A percentile compares a stretch with the other conserved stretches of the same genome.
Conservation (phyloP, 2,113 vertebrate genomes). For the Cynoglossus semilaevis region DNA sequence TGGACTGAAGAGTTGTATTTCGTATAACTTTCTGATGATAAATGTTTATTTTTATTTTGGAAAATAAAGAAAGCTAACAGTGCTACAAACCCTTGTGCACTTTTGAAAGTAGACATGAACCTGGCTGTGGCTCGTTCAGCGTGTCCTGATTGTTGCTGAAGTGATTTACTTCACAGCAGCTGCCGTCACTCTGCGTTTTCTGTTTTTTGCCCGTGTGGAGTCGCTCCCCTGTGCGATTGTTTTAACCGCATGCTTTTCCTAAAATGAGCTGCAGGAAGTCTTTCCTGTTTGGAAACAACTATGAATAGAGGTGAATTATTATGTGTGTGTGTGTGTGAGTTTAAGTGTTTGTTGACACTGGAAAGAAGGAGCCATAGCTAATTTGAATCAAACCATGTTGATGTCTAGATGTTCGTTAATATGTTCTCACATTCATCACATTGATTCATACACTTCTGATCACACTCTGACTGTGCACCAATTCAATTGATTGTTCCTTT, state of each 20-base stretch:
- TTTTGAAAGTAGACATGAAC: not conserved
- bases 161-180: conserved; percentile 13
- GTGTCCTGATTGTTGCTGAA: conserved; percentile 6
- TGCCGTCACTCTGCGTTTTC: not conserved
- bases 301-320: conserved; percentile 64
- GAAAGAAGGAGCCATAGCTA: not conserved
- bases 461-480: not conserved
- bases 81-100: not conserved
- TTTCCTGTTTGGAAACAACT: conserved; percentile 77
- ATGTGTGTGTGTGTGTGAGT: conserved; percentile 4
- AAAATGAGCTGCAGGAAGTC: conserved; percentile 73
- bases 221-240: conserved; percentile 56
- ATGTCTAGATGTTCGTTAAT: not conserved
- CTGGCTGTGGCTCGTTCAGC: not conserved
- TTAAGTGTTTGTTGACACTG: conserved; percentile 10
- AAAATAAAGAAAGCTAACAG: no score
- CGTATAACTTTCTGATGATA: no score
- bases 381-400: not conserved
- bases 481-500: conserved; percentile 43
- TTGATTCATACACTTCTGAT: no score
- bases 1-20: no score
- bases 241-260: conserved; percentile 71
- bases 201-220: conserved; percentile 11
- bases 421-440: no score
- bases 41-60: no score